A percentile compares a stretch with the other conserved stretches of the same genome.
Conservation (phyloP, 2,113 vertebrate genomes). For the Anoplopoma fimbria region DNA sequence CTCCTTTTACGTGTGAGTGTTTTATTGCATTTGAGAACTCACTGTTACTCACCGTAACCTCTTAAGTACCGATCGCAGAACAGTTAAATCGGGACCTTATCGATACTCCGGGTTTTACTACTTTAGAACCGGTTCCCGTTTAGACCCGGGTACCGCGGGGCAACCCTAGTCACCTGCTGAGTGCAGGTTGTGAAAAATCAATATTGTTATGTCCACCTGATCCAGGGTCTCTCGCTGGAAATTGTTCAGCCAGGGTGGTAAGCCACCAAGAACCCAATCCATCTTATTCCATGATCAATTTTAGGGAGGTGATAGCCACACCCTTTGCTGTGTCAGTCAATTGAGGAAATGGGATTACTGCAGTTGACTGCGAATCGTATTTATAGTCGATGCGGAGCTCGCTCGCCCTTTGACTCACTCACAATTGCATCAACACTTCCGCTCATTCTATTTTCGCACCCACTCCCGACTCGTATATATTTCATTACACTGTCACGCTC, state of each 20-base stretch:
- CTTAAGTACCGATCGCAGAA: no score
- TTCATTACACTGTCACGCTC: neutral
- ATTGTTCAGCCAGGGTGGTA: neutral
- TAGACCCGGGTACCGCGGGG: no score
- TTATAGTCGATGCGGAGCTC: neutral
- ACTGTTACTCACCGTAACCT: no score
- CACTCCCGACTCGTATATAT: neutral
- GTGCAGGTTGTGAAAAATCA: neutral
- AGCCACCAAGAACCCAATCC: neutral
- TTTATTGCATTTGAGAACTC: no score
- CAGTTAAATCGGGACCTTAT: no score
- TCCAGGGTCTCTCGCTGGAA: neutral
- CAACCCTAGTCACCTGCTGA: neutral
- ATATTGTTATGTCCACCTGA: neutral
- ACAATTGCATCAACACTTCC: neutral
- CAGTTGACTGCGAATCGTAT: neutral
- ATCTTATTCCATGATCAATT: neutral
- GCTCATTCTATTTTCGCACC: neutral
- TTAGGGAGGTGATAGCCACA: neutral
- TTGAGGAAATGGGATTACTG: constrained; percentile 14
- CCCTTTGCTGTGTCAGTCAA: neutral
- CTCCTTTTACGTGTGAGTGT: no score
- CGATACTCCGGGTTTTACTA: no score
- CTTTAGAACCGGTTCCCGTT: no score
- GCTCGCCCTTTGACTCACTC: neutral